A percentile compares a stretch with the other conserved stretches of the same genome.
phyloP scores from a whole-genome alignment of 2,888 invertebrate species.

The Platycnemis pennipes region DNA sequence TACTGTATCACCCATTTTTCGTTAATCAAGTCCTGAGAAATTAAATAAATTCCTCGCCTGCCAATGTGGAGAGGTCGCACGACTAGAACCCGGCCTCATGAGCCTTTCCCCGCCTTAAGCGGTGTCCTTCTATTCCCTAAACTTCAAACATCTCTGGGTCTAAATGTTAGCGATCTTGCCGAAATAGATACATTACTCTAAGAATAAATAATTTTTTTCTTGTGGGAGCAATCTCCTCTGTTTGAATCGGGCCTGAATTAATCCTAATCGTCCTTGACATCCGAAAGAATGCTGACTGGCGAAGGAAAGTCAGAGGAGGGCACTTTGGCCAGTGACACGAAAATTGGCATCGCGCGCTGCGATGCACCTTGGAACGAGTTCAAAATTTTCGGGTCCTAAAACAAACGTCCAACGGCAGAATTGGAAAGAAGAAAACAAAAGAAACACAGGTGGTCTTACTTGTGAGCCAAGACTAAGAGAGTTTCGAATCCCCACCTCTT shows the following conservation, averaged over 20 bases:
- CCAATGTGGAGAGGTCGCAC: no score
- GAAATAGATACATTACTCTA: background rate
- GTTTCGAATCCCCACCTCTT: background rate
- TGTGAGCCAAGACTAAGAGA: background rate
- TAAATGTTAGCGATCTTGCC: background rate
- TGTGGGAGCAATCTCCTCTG: no score
- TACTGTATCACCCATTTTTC: no score
- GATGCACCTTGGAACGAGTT: background rate
- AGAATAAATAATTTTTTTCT: no score
- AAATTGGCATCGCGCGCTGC: background rate
- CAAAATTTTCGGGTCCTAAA: background rate
- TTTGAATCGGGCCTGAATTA: background rate
- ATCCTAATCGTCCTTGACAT: background rate
- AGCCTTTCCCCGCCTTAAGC: no score
- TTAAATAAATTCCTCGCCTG: no score
- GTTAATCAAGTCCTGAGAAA: no score
- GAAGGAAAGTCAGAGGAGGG: background rate
- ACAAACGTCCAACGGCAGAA: background rate
- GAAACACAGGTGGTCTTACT: background rate
- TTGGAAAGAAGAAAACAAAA: background rate
- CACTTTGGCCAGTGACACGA: background rate
- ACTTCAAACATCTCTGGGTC: background rate
- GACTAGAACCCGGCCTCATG: no score
- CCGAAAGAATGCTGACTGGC: background rate
- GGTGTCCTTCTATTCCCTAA: no score